Base-by-base conservation (phyloP, 2,888 invertebrate genomes). In the Agrypnus murinus region DNA sequence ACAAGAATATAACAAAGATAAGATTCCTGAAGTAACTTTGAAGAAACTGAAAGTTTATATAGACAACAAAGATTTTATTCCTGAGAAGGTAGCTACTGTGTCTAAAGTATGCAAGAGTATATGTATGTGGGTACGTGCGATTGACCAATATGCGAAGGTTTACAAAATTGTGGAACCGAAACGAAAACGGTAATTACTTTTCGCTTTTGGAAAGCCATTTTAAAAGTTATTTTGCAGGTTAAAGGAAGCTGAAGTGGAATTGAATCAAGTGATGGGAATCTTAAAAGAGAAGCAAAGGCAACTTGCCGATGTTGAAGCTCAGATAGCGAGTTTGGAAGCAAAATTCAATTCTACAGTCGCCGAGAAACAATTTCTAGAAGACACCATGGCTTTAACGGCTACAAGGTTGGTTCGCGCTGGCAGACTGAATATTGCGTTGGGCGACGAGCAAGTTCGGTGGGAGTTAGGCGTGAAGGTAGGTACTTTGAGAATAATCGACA, bases 81-180 rank as follows among this genome's bases (percentile, higher is more conserved):
- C 97, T 0, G 94, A 93, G 60, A 88, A 90, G 77, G 94, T 97
- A 0, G 94, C 93, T 31, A 95, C 93, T 82, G 95, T 93, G 5
- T 94, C 93, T 2, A 91, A 94, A 89, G 96, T 96, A 0, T 96
- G 96, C 81, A 93, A 92, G 77, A 96, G 96, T 7, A 92, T 97
- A 86, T 96, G 96, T 77, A 89, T 96, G 84, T 97, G 97, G 97
- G 96, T 97, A 6, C 89, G 93, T 81, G 97, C 97, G 0, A 93
- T 97, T 75, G 95, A 96, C 79, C 92, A 92, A 81, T 97, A 97
- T 82, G 92, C 96, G 0, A 94, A 93, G 85, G 93, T 96, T 0
- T 95, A 92, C 84, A 90, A 91, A 82, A 90, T 95, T 6, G 96
- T 97, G 1, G 95, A 96, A 81, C 97, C 97, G 0, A 97, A 97